These are phyloP conservation scores for Nymphalis c-album DNA, from an alignment of 2,888 invertebrate genomes.

Conservation along the genomic window DNA sequence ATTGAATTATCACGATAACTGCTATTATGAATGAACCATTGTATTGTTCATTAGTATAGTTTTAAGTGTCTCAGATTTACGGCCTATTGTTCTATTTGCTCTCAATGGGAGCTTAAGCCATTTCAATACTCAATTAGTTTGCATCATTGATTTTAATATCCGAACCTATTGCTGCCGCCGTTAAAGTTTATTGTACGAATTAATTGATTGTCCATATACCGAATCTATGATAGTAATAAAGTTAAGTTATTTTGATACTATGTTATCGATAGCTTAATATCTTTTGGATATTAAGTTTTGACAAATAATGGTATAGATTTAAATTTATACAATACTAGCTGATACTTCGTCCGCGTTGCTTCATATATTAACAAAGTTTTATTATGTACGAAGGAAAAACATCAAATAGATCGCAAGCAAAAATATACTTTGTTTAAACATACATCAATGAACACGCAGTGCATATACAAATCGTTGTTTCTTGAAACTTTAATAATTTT, in stretches of 20 bases:
- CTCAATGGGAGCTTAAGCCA: constrained; percentile 18
- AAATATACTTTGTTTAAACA: no score
- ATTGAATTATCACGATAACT: no score
- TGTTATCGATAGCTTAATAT: constrained; percentile 1
- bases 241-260: not conserved
- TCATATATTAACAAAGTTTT: no score
- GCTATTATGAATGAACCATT: no score
- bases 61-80: constrained; percentile 10
- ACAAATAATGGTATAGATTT: no score
- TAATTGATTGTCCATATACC: constrained; percentile 29
- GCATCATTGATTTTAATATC: constrained; percentile 33
- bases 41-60: not conserved
- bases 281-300: not conserved
- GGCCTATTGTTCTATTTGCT: constrained; percentile 10
- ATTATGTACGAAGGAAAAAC: no score
- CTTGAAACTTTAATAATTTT: no score
- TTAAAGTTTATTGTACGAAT: constrained; percentile 25
- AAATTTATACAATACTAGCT: no score
- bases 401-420: no score
- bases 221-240: constrained; percentile 17
- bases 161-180: constrained; percentile 12
- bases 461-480: no score
- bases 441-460: no score
- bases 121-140: constrained; percentile 32
- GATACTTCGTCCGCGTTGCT: no score